Evolutionary conservation across 2,113 vertebrate genomes (phyloP).

Genomic region (Notothenia coriiceps): DNA sequence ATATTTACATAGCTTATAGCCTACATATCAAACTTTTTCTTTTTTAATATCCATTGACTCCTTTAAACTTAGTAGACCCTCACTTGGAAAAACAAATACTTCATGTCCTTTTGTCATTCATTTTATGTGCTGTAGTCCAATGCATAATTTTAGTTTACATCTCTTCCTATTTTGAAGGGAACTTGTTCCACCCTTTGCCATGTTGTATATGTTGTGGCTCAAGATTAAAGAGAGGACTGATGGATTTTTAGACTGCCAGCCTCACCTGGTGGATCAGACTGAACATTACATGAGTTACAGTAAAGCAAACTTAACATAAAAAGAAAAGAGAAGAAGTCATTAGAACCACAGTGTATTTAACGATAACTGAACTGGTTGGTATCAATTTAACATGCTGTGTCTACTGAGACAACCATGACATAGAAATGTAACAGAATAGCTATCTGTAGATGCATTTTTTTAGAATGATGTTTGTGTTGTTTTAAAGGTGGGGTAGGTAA

Average conservation of each 20-base stretch:
- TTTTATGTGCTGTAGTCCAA: neutral
- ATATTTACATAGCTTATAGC: neutral
- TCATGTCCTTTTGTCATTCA: neutral
- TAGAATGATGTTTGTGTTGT: neutral
- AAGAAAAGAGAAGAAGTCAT: neutral
- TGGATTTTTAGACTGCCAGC: slow-evolving; percentile 51
- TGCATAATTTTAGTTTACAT: neutral
- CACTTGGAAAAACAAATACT: neutral
- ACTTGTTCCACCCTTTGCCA: neutral
- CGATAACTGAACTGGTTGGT: neutral
- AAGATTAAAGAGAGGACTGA: neutral
- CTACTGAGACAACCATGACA: neutral
- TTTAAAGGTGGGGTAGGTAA: too few species aligned
- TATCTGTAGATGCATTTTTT: neutral
- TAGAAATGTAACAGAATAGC: neutral
- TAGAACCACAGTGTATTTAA: neutral
- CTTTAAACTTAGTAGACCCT: neutral
- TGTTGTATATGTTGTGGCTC: neutral
- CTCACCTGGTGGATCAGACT: slow-evolving; percentile 66
- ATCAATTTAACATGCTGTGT: neutral
- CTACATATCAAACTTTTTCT: neutral
- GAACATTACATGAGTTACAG: slow-evolving; percentile 50
- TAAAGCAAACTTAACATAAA: neutral
- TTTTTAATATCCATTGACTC: neutral
- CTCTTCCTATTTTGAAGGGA: neutral